Base-by-base conservation (phyloP, 2,113 vertebrate species). In the Chroicocephalus ridibundus region DNA sequence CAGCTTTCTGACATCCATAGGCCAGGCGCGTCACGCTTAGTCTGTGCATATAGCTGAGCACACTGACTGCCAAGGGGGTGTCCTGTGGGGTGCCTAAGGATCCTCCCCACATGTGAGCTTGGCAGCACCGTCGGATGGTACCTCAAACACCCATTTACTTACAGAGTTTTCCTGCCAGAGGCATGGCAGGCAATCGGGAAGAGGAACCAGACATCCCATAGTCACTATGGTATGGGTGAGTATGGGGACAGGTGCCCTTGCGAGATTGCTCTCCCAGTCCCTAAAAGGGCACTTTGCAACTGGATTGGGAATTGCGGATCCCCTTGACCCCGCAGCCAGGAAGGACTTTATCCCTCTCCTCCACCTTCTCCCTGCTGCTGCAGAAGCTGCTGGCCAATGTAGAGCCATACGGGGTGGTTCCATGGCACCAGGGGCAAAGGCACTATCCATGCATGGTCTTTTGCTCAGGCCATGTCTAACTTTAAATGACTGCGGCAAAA, bases 351-450 rank as follows among this genome's bases (percentile, higher is more conserved):
- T 22, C 47, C 3, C 12, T 42, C 40, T 72, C 10, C 9, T 95
- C 11, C 22, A 15, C 10, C 18, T 55, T 79, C 15, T 5, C 7
- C 4, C 15, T 46, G 29, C 9, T 4, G 5, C 38, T 62, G 34
- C 34, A 61, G 32, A 71, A 66, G 22, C 16, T 72, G 31, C 31
- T 51, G 52, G 40, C 10, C 78, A 84, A n/a, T 2, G 3, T 0
- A 2, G 36, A 2, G 36, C 0, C 1, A 12, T 52, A 34, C 0
- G 7, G 5, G 2, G 22, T 0, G 0, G 27, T 27, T 77, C 27
- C 38, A 36, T 0, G 0, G 18, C 25, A 44, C 0, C 0, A 0
- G 20, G 10, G 25, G 15, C 26, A 89, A 66, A 71, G 55, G 20
- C 27, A 51, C 11, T 19, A 42, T 42, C 19, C 9, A 5, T 14